These are phyloP conservation scores for Ahaetulla prasina DNA, from an alignment of 2,113 vertebrate genomes.

Conservation along the genomic window DNA sequence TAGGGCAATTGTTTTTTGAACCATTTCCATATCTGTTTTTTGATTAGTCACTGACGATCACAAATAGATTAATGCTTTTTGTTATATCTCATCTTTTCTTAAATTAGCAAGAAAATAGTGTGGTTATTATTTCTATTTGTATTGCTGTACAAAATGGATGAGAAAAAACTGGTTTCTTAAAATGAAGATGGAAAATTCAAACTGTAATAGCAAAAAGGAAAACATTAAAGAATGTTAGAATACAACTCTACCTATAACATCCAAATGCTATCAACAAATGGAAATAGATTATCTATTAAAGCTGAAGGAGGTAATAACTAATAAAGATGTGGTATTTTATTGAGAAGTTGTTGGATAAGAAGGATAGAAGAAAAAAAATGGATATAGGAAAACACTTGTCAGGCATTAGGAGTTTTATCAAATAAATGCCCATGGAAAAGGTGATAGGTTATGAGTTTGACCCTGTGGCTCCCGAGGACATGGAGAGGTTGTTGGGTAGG, in stretches of 20 bases:
- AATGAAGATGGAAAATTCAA: not conserved
- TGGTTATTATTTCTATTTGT: not conserved
- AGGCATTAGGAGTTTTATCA: not conserved
- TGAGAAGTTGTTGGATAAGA: not conserved
- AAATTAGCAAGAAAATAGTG: not conserved
- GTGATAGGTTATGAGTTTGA: not conserved
- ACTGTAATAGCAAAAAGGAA: not conserved
- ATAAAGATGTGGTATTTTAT: not conserved
- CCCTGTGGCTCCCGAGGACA: too few relatives aligned
- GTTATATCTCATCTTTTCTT: not conserved
- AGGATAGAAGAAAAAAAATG: not conserved
- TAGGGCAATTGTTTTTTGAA: not conserved
- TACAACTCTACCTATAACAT: not conserved
- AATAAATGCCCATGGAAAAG: not conserved
- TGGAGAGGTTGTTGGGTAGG: too few relatives aligned
- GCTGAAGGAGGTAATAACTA: not conserved
- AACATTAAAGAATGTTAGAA: not conserved
- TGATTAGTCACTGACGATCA: not conserved
- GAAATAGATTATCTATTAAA: not conserved
- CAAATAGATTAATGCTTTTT: not conserved
- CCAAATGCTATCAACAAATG: not conserved
- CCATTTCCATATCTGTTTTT: not conserved
- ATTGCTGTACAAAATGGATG: not conserved
- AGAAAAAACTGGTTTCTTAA: not conserved
- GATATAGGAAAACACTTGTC: not conserved